Evolutionary conservation across 2,888 invertebrate genomes (phyloP).

Genomic region (Ormyrus thymus): DNA sequence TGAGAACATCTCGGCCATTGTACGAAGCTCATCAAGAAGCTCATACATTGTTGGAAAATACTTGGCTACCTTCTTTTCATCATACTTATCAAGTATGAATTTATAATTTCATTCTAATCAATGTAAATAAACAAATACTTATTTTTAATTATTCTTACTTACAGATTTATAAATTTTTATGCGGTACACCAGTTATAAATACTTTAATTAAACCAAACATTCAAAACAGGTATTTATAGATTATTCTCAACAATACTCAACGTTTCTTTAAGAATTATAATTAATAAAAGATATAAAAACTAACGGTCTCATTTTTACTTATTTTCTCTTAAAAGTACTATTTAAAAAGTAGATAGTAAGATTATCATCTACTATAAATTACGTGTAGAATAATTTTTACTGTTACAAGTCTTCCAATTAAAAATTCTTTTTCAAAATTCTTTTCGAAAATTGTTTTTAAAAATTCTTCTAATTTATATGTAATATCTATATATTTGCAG

Average conservation of each 20-base stretch:
- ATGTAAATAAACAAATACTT: neutral
- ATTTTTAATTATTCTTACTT: slow-evolving; percentile 63
- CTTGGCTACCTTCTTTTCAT: slow-evolving; percentile 86
- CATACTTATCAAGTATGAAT: slow-evolving; percentile 85
- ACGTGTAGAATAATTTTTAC: too few relatives aligned
- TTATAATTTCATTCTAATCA: slow-evolving; percentile 22
- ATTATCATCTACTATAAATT: too few relatives aligned
- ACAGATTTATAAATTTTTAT: slow-evolving; percentile 84
- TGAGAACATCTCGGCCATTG: slow-evolving; percentile 85
- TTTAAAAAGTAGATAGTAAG: too few relatives aligned
- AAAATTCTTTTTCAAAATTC: slow-evolving; percentile 37
- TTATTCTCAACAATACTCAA: too few relatives aligned
- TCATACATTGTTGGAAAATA: slow-evolving; percentile 83
- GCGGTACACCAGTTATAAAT: slow-evolving; percentile 80
- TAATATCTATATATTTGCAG: slow-evolving; percentile 23
- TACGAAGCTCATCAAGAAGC: slow-evolving; percentile 89
- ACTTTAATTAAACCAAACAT: slow-evolving; percentile 77
- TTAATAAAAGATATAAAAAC: neutral
- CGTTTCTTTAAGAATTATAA: too few relatives aligned
- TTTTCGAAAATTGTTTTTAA: slow-evolving; percentile 60
- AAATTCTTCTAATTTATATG: slow-evolving; percentile 19
- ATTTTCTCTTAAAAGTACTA: too few relatives aligned
- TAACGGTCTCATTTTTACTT: neutral
- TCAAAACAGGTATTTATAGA: slow-evolving; percentile 75
- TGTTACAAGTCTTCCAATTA: too few relatives aligned